A percentile compares a stretch with the other conserved stretches of the same genome.
phyloP scores from a whole-genome alignment of 1,140 invertebrate genomes.

The Frieseomelitta varia region DNA sequence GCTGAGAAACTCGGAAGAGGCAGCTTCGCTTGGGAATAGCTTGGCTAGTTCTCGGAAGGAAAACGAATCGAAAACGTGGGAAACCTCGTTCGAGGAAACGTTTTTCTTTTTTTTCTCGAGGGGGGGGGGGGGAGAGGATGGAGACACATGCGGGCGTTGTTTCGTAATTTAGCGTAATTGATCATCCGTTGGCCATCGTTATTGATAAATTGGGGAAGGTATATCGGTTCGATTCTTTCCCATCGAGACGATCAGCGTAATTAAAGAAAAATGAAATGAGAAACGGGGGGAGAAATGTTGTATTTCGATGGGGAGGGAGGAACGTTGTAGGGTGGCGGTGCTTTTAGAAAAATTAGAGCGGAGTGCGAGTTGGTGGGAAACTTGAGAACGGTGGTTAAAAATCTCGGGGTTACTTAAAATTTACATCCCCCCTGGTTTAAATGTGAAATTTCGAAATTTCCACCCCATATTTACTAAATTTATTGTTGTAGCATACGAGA shows the following conservation, averaged over 20 bases:
- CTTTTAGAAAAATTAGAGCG: slow-evolving; percentile 27
- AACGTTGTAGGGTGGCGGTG: not conserved
- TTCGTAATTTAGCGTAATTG: not conserved
- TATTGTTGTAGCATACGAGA: no score
- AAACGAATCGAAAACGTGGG: not conserved
- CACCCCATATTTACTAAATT: no score
- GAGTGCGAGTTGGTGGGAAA: no score
- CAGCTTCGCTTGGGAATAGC: not conserved
- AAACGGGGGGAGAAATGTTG: not conserved
- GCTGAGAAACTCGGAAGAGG: not conserved
- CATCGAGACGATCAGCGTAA: not conserved
- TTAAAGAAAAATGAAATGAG: not conserved
- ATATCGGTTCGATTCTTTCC: slow-evolving; percentile 20
- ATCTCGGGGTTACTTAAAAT: not conserved
- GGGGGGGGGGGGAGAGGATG: no score
- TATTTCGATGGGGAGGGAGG: no score
- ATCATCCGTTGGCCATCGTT: no score
- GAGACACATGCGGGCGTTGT: not conserved
- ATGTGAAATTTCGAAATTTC: no score
- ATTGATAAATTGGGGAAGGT: not conserved
- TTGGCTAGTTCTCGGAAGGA: not conserved
- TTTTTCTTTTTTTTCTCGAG: no score
- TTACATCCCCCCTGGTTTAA: not conserved
- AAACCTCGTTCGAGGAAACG: not conserved
- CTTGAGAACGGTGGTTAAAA: not conserved